Base-by-base conservation (phyloP, 2,888 invertebrate species). In the Volucella inflata region DNA sequence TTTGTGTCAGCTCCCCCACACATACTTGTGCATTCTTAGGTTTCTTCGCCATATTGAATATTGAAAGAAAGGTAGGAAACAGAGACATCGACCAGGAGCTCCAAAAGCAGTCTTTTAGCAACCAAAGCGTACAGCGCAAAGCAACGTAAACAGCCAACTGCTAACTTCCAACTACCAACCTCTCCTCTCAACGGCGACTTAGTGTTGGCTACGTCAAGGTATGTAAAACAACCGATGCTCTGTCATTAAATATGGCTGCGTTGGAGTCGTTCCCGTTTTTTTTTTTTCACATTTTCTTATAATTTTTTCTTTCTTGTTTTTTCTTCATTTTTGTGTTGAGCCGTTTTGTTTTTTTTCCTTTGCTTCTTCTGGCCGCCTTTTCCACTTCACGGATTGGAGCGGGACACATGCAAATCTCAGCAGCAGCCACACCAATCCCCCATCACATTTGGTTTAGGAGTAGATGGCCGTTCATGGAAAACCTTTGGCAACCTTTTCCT, bases 171-270 rank as follows among this genome's bases (percentile, higher is more conserved):
- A 30, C 30, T 30, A 30, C 6, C 30, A 30, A 30, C 30, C 30
- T 57, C 67, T 80, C 75, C 70, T 84, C 84, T 70, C 64, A 38
- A 44, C 79, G 74, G 62, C 80, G 76, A 30, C 30, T 30, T 30
- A 85, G 81, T 77, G 80, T 71, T 68, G 70, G 71, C 81, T 81
- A 81, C 72, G 71, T 48, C 57, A 36, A 85, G 76, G 81, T 81
- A 85, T 85, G 85, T 85, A 80, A 85, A 85, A 74, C 82, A 80
- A 83, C 70, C 64, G 81, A 84, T 82, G 84, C 87, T 75, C 87
- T 88, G 76, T 88, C 68, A 88, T 87, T 87, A 88, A 87, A 88
- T 87, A 88, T 88, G 88, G 88, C 88, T 87, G 83, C 87, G 80
- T 74, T 62, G 72, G 71, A 80, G 80, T 80, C 72, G 84, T 87